Percentiles rank a stretch among this genome's conserved stretches.
phyloP scores from a whole-genome alignment of 1,140 invertebrate genomes.

The Nephila pilipes region DNA sequence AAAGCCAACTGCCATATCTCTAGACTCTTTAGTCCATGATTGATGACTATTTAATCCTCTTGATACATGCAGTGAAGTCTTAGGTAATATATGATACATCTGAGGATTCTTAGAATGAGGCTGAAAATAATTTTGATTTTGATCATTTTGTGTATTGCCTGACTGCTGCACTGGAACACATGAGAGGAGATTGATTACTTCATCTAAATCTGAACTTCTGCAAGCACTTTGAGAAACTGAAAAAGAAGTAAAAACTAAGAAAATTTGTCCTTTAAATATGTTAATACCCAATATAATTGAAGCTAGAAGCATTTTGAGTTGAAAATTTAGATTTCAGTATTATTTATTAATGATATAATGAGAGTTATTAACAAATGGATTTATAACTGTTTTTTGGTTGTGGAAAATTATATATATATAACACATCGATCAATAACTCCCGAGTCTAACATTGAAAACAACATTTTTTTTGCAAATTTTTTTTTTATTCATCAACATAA shows the following conservation, averaged over 20 bases:
- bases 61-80: not conserved
- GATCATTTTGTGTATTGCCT: not conserved
- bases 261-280: too few relatives aligned
- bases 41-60: slow-evolving; percentile 11
- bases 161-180: slow-evolving; percentile 61
- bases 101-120: not conserved
- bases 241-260: not conserved
- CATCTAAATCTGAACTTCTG: slow-evolving; percentile 65
- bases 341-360: too few relatives aligned
- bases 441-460: too few relatives aligned
- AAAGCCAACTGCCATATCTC: slow-evolving; percentile 17
- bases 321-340: too few relatives aligned
- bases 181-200: slow-evolving; percentile 77
- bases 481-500: too few relatives aligned
- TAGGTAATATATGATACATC: slow-evolving; percentile 58
- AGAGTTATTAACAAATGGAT: too few relatives aligned
- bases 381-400: too few relatives aligned
- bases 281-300: too few relatives aligned
- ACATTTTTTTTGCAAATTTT: too few relatives aligned
- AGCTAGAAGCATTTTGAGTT: too few relatives aligned
- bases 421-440: too few relatives aligned
- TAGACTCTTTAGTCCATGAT: slow-evolving; percentile 50
- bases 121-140: slow-evolving; percentile 52
- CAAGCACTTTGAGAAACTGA: not conserved
- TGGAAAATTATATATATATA: too few relatives aligned